Evolutionary conservation across 2,113 vertebrate genomes (phyloP).

Genomic region (Rhinoptilus africanus): DNA sequence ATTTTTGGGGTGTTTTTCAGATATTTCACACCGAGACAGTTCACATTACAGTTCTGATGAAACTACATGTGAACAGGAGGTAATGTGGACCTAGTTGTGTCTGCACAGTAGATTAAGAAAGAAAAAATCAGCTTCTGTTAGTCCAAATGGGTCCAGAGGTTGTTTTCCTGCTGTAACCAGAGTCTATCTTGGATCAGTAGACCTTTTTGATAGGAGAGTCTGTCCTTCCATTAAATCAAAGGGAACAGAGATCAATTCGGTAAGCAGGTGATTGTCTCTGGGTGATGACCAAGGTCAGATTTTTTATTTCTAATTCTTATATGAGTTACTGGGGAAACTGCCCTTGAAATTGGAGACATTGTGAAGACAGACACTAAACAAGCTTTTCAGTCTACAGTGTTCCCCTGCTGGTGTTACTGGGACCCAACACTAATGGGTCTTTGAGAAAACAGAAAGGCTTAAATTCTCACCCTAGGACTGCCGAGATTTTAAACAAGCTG

Average conservation of each 20-base stretch:
- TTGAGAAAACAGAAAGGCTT: neutral
- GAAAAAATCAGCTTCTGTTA: neutral
- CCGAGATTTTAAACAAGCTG: neutral
- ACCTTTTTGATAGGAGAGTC: neutral
- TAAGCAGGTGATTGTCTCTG: slow-evolving; percentile 12
- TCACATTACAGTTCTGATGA: neutral
- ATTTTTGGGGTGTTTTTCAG: neutral
- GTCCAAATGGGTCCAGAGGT: neutral
- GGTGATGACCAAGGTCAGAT: slow-evolving; percentile 12
- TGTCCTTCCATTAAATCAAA: slow-evolving; percentile 34
- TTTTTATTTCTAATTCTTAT: neutral
- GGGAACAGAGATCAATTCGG: neutral
- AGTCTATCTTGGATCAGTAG: neutral
- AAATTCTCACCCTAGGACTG: neutral
- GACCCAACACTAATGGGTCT: neutral
- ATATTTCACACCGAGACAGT: neutral
- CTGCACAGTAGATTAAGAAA: neutral
- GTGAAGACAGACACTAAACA: neutral
- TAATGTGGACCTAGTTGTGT: neutral
- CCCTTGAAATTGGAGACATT: neutral
- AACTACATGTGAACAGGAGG: neutral
- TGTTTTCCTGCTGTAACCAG: neutral
- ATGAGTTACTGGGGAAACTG: slow-evolving; percentile 3
- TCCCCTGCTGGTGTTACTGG: neutral
- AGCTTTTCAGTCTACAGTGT: neutral